phyloP scores from a whole-genome alignment of 2,113 vertebrate genomes.

The Peromyscus californicus region DNA sequence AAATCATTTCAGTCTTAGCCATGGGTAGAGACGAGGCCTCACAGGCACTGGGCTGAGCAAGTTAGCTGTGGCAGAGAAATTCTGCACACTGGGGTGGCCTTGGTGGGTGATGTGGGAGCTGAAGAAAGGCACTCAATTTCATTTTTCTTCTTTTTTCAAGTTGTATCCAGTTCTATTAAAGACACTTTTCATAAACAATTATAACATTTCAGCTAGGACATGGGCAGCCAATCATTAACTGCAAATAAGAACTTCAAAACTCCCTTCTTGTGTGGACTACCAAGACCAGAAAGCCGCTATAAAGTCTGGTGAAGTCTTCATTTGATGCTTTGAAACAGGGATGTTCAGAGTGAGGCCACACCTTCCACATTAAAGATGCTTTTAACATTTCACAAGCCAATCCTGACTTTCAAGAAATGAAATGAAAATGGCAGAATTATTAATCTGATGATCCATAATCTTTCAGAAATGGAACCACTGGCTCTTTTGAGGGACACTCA shows the following conservation, averaged over 20 bases:
- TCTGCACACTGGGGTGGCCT: background rate
- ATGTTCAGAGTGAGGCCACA: too few relatives aligned
- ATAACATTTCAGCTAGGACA: background rate
- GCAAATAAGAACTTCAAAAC: background rate
- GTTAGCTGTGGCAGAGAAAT: background rate
- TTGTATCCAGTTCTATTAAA: background rate
- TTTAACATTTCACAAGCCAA: background rate
- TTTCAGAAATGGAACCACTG: background rate
- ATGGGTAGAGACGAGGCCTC: background rate
- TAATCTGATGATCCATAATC: background rate
- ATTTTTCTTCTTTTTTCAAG: background rate
- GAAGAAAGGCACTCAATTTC: background rate
- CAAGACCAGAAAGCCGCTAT: background rate
- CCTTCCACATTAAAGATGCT: background rate
- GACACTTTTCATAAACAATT: too few relatives aligned
- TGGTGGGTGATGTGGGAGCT: background rate
- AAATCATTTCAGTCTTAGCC: background rate
- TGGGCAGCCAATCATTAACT: background rate
- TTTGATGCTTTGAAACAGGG: background rate
- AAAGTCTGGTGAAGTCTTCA: background rate
- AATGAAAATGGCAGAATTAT: background rate
- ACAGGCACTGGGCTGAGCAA: background rate
- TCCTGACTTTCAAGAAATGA: background rate
- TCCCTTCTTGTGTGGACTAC: too few relatives aligned
- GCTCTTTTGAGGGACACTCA: background rate